Evolutionary conservation across 2,888 invertebrate genomes (phyloP).

Genomic region (Petrolisthes manimaculis): DNA sequence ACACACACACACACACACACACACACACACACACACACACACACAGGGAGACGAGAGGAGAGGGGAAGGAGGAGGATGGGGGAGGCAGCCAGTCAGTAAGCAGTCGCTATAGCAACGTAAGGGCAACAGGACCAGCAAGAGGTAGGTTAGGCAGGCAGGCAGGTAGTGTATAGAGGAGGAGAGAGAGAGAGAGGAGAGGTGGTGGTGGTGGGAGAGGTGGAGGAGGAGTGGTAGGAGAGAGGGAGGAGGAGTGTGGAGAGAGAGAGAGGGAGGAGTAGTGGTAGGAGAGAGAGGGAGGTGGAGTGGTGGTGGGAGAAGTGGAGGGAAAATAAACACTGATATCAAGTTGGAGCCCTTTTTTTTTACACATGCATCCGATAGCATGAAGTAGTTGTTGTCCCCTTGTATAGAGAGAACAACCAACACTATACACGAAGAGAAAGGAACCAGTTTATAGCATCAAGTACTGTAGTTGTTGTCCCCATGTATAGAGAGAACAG

Average conservation of each 20-base stretch:
- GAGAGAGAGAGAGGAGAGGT: slow-evolving; percentile 17
- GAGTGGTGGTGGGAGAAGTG: background rate
- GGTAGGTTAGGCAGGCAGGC: slow-evolving; percentile 2
- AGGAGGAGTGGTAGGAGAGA: slow-evolving; percentile 1
- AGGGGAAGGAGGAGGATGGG: slow-evolving; percentile 20
- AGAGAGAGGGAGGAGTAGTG: background rate
- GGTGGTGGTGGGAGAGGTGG: slow-evolving; percentile 32
- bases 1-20: background rate
- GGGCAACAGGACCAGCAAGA: slow-evolving; percentile 27
- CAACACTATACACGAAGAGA: too few relatives aligned
- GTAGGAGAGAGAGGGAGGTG: background rate
- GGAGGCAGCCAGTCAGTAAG: slow-evolving; percentile 17
- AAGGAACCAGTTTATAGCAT: background rate
- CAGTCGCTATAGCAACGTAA: slow-evolving; percentile 26
- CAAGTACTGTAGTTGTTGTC: background rate
- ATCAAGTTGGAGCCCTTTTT: background rate
- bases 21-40: slow-evolving; percentile 26
- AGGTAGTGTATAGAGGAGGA: slow-evolving; percentile 38
- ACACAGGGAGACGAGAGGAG: background rate
- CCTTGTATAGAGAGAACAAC: too few relatives aligned
- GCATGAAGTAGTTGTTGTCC: too few relatives aligned
- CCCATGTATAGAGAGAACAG: too few relatives aligned
- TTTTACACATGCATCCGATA: too few relatives aligned
- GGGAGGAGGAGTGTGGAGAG: background rate
- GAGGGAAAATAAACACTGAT: background rate